A percentile compares a stretch with the other conserved stretches of the same genome.
Evolutionary conservation across 2,113 vertebrate species (phyloP).

Genomic region (Planiliza haematocheilus): DNA sequence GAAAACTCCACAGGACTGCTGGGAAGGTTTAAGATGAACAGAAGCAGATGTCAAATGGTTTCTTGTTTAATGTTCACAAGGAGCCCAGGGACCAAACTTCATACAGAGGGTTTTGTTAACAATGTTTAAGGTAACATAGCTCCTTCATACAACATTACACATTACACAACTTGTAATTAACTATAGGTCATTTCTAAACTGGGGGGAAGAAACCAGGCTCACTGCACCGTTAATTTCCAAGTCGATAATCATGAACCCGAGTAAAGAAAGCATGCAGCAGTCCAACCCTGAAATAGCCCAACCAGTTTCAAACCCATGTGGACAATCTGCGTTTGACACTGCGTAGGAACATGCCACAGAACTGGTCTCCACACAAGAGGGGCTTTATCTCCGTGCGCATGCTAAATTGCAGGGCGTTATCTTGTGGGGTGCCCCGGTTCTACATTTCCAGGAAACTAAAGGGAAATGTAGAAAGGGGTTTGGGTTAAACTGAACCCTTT

Average conservation of each 20-base stretch:
- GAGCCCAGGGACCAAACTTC: slow-evolving; percentile 5
- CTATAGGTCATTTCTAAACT: slow-evolving; percentile 4
- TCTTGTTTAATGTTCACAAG: slow-evolving; percentile 23
- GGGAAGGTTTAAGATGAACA: slow-evolving; percentile 34
- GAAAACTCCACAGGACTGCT: background rate
- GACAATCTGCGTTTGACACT: slow-evolving; percentile 48
- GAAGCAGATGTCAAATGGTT: slow-evolving; percentile 42
- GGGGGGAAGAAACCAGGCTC: background rate
- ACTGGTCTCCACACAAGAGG: slow-evolving; percentile 59
- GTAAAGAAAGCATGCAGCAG: background rate
- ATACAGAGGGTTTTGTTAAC: background rate
- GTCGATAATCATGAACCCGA: slow-evolving; percentile 8
- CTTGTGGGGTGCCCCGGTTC: slow-evolving; percentile 31
- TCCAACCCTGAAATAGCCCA: slow-evolving; percentile 27
- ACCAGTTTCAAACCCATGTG: slow-evolving; percentile 44
- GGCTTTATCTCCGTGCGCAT: slow-evolving; percentile 63
- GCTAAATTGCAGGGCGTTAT: slow-evolving; percentile 59
- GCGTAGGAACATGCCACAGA: slow-evolving; percentile 58
- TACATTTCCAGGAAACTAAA: slow-evolving; percentile 52
- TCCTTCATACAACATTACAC: slow-evolving; percentile 9
- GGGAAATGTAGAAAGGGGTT: slow-evolving; percentile 37
- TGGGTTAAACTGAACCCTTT: slow-evolving; percentile 44
- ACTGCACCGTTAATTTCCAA: slow-evolving; percentile 5
- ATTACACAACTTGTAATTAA: background rate
- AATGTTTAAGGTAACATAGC: background rate